These are phyloP conservation scores for Carabus problematicus DNA, from an alignment of 2,888 invertebrate species.

Conservation along the genomic window DNA sequence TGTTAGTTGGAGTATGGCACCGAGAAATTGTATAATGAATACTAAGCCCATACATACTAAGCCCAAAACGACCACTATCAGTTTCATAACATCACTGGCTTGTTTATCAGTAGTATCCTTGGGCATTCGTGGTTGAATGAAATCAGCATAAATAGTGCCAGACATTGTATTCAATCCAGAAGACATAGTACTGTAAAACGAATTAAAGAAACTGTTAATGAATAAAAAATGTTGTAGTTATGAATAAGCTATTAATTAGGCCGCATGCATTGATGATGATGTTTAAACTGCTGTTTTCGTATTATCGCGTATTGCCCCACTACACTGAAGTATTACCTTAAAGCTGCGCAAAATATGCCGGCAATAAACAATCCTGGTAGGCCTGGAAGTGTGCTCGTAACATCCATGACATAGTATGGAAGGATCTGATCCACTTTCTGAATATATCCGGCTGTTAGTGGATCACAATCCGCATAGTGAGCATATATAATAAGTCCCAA, in stretches of 20 bases:
- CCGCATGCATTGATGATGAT: no score
- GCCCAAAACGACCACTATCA: slow-evolving; percentile 63
- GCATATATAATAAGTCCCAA: slow-evolving; percentile 52
- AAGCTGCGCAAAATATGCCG: slow-evolving; percentile 36
- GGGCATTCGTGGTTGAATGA: slow-evolving; percentile 64
- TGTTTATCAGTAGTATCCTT: slow-evolving; percentile 60
- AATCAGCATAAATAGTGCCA: slow-evolving; percentile 69
- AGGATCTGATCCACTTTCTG: slow-evolving; percentile 51
- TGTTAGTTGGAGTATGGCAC: slow-evolving; percentile 70
- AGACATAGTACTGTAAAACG: slow-evolving; percentile 66
- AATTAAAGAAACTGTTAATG: neutral
- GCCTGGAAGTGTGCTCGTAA: slow-evolving; percentile 59
- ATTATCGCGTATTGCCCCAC: no score
- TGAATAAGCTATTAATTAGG: no score
- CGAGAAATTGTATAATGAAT: slow-evolving; percentile 67
- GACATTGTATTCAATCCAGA: slow-evolving; percentile 66
- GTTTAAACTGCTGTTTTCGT: neutral
- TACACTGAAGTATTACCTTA: slow-evolving; percentile 1
- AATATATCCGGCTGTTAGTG: slow-evolving; percentile 46
- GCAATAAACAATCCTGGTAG: slow-evolving; percentile 52
- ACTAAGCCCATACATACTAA: slow-evolving; percentile 62
- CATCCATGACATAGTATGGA: slow-evolving; percentile 64
- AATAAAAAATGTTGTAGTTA: no score
- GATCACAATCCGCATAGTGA: slow-evolving; percentile 53
- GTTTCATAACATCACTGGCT: slow-evolving; percentile 67